Percentiles rank a stretch among this genome's conserved stretches.
phyloP scores from a whole-genome alignment of 2,797 vertebrate genomes.

The Hemibagrus guttatus region DNA sequence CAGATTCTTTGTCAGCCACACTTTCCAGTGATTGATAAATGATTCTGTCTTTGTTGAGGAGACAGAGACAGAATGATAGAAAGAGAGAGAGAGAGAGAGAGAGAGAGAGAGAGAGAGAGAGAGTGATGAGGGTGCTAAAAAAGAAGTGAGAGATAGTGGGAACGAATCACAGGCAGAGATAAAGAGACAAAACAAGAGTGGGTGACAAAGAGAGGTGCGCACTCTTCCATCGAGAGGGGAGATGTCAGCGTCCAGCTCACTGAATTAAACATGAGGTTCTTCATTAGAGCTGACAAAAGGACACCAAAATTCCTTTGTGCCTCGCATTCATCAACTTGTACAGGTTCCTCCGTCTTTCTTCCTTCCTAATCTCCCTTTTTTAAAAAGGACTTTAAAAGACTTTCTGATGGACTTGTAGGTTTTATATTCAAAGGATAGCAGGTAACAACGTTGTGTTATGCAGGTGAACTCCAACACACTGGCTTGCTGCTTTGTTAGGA shows the following conservation, averaged over 20 bases:
- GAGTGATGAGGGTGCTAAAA: conserved; percentile 39
- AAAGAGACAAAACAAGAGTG: conserved; percentile 40
- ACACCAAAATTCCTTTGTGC: conserved; percentile 68
- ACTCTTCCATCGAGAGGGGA: conserved; percentile 56
- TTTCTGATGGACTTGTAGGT: conserved; percentile 62
- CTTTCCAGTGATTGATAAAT: conserved; percentile 86
- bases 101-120: conserved; percentile 29
- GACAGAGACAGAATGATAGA: conserved; percentile 61
- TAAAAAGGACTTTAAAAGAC: conserved; percentile 70
- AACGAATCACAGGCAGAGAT: conserved; percentile 49
- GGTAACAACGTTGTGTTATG: conserved; percentile 2
- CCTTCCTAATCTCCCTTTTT: conserved; percentile 61
- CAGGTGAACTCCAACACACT: conserved; percentile 3
- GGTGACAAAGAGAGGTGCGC: conserved; percentile 56
- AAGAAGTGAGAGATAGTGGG: conserved; percentile 53
- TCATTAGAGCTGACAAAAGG: conserved; percentile 80
- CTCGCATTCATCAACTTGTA: conserved; percentile 56
- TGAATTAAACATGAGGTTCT: conserved; percentile 86
- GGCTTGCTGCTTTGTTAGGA: not conserved
- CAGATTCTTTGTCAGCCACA: conserved; percentile 75
- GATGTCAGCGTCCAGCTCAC: conserved; percentile 63
- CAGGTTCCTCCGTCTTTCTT: conserved; percentile 48
- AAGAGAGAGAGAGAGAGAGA: conserved; percentile 24
- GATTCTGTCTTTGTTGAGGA: conserved; percentile 73
- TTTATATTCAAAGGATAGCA: conserved; percentile 48